Percentiles rank a stretch among this genome's conserved stretches.
These are phyloP conservation scores for Pitangus sulphuratus DNA, from an alignment of 2,797 vertebrate species.

Conservation along the genomic window DNA sequence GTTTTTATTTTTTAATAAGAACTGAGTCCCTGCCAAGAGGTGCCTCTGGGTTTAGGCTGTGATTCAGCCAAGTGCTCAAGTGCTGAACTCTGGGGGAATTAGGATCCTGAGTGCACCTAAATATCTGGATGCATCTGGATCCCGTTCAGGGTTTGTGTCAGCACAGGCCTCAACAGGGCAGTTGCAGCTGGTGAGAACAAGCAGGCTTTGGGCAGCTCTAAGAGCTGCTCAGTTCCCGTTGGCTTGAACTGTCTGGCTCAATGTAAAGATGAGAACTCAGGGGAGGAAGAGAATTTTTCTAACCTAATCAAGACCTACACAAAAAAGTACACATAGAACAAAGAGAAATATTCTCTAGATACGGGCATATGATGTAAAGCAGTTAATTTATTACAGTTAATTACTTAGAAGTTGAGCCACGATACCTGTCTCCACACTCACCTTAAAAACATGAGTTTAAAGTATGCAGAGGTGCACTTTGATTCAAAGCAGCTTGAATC, in stretches of 20 bases:
- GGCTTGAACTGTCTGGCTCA: background rate
- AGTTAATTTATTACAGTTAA: background rate
- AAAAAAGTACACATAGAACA: background rate
- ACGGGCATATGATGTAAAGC: accelerated
- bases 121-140: background rate
- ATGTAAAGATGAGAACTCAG: background rate
- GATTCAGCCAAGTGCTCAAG: background rate
- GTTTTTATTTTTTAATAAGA: background rate
- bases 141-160: background rate
- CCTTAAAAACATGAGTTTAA: background rate
- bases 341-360: background rate
- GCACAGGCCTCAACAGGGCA: background rate
- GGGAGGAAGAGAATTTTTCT: background rate
- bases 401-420: background rate
- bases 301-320: background rate
- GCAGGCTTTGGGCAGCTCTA: background rate
- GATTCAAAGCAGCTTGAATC: background rate
- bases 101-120: background rate
- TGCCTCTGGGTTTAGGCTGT: background rate
- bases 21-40: background rate
- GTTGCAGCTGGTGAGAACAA: background rate
- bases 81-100: background rate
- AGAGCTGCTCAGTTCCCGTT: background rate
- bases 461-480: background rate
- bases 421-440: background rate